phyloP scores from a whole-genome alignment of 2,888 invertebrate species.

The Idaea straminata region DNA sequence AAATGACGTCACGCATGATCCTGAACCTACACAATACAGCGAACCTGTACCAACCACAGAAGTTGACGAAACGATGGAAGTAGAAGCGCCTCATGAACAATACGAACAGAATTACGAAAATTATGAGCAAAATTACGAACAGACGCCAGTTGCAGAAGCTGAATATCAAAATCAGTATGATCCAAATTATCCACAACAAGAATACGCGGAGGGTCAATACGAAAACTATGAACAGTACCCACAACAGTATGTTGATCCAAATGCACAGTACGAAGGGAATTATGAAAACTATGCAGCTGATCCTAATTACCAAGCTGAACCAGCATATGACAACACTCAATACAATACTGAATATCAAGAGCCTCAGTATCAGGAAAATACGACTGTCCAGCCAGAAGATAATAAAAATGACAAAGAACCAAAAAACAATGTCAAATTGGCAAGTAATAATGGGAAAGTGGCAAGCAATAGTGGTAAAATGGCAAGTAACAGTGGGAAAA shows the following conservation, averaged over 20 bases:
- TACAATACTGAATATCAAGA: conserved; percentile 38
- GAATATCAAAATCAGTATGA: conserved; percentile 38
- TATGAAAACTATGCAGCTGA: conserved; percentile 55
- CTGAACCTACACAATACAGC: conserved; percentile 12
- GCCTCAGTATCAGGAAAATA: conserved; percentile 23
- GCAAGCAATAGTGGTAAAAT: neutral
- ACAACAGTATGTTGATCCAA: conserved; percentile 51
- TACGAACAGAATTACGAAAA: conserved; percentile 33
- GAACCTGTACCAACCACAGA: conserved; percentile 32
- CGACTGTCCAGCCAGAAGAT: conserved; percentile 3
- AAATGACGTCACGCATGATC: conserved; percentile 10
- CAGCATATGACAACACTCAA: conserved; percentile 52
- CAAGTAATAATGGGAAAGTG: neutral
- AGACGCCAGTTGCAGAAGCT: conserved; percentile 26
- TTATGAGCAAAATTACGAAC: conserved; percentile 23
- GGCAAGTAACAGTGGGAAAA: conserved; percentile 19
- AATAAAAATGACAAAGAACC: neutral
- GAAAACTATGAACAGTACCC: conserved; percentile 59
- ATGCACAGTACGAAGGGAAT: conserved; percentile 52
- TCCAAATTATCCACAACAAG: conserved; percentile 52
- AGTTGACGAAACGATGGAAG: conserved; percentile 36
- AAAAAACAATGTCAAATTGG: neutral
- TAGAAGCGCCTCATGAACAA: conserved; percentile 21
- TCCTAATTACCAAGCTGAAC: conserved; percentile 49
- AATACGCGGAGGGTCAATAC: conserved; percentile 51